These are phyloP conservation scores for Pungitius pungitius DNA, from an alignment of 2,113 vertebrate genomes.

Conservation along the genomic window DNA sequence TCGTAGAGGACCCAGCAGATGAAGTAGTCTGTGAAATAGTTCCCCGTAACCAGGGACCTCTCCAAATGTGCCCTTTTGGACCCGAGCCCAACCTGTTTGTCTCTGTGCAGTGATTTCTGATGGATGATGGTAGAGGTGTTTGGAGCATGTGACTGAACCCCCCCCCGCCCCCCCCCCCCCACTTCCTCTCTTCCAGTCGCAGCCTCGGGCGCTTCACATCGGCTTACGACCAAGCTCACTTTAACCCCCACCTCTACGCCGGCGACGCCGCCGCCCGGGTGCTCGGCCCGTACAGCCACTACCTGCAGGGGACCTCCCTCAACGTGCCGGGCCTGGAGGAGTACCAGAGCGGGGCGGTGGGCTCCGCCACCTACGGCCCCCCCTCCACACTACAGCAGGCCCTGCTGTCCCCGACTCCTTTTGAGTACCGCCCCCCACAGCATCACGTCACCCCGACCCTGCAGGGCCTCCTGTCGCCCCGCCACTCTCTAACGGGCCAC, in stretches of 20 bases:
- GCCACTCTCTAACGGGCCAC: conserved; percentile 94
- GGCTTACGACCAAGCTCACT: conserved; percentile 92
- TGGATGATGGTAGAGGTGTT: not conserved
- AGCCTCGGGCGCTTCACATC: conserved; percentile 87
- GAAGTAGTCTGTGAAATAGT: conserved; percentile 20
- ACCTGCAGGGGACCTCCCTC: conserved; percentile 83
- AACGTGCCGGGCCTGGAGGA: conserved; percentile 84
- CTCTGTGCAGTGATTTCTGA: conserved; percentile 23
- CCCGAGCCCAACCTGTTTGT: conserved; percentile 17
- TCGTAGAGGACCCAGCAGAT: conserved; percentile 6
- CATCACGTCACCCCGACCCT: conserved; percentile 95
- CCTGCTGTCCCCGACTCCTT: conserved; percentile 92
- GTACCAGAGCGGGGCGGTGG: conserved; percentile 83
- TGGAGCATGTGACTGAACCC: not conserved
- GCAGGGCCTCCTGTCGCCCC: conserved; percentile 95
- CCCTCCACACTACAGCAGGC: conserved; percentile 96
- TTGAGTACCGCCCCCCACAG: conserved; percentile 89
- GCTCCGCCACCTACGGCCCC: conserved; percentile 68
- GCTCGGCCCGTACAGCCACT: conserved; percentile 79
- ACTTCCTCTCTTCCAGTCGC: conserved; percentile 72
- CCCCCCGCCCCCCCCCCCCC: conserved; percentile 10
- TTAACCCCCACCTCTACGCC: conserved; percentile 88
- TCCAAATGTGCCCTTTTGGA: too few relatives aligned
- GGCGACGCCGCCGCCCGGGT: conserved; percentile 76
- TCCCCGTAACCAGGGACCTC: too few relatives aligned